phyloP scores from a whole-genome alignment of 2,113 vertebrate genomes.

The Erpornis zantholeuca region DNA sequence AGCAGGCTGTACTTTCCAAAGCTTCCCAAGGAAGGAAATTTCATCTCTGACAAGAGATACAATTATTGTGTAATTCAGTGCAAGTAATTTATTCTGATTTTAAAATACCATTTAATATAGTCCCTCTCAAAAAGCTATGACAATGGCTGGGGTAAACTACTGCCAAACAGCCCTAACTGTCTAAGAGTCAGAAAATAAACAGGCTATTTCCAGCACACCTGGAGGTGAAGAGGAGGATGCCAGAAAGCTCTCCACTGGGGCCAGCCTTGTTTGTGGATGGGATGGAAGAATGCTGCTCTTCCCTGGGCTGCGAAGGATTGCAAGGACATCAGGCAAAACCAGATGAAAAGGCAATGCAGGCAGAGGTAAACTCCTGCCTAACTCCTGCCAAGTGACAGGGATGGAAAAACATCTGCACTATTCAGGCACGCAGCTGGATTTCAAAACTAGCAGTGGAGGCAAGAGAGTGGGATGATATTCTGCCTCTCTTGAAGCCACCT shows the following conservation, averaged over 20 bases:
- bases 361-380: neutral
- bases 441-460: neutral
- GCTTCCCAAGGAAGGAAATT: neutral
- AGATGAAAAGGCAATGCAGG: neutral
- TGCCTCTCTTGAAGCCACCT: neutral
- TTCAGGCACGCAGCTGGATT: neutral
- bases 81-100: neutral
- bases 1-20: neutral
- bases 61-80: neutral
- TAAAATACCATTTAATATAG: neutral
- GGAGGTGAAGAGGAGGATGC: neutral
- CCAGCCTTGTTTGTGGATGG: neutral
- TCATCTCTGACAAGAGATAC: neutral
- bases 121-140: neutral
- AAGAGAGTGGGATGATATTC: neutral
- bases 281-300: neutral
- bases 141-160: neutral
- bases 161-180: neutral
- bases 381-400: neutral
- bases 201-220: neutral
- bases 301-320: neutral
- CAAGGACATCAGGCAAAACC: neutral
- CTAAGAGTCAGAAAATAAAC: neutral
- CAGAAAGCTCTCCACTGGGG: neutral
- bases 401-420: neutral